phyloP scores from a whole-genome alignment of 1,140 invertebrate genomes.

The Teleopsis dalmanni region DNA sequence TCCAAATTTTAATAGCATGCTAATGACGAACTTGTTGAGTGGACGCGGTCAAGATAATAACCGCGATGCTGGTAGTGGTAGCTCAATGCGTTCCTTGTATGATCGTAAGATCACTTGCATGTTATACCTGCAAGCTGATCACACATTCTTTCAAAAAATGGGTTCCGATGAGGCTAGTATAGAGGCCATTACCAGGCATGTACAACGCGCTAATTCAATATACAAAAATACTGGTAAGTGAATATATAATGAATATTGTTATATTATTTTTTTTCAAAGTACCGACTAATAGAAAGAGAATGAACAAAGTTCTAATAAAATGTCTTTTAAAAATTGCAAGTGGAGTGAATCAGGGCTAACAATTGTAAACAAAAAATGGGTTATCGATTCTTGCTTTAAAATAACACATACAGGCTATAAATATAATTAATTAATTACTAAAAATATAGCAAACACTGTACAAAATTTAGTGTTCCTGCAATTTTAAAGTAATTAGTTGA shows the following conservation, averaged over 20 bases:
- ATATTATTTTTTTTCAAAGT: too few species aligned
- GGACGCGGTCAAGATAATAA: constrained; percentile 43
- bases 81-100: constrained; percentile 41
- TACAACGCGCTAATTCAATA: constrained; percentile 87
- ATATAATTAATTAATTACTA: too few species aligned
- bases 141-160: constrained; percentile 87
- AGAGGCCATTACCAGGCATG: constrained; percentile 89
- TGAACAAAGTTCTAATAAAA: too few species aligned
- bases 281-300: too few species aligned
- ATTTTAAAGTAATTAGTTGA: too few species aligned
- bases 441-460: too few species aligned
- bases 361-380: too few species aligned
- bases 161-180: constrained; percentile 90
- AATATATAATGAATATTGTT: neutral
- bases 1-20: constrained; percentile 48
- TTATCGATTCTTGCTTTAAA: too few species aligned
- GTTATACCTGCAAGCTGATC: constrained; percentile 90
- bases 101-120: constrained; percentile 72
- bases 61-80: constrained; percentile 20
- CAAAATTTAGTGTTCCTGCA: too few species aligned
- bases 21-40: constrained; percentile 58
- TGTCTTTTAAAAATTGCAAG: too few species aligned
- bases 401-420: too few species aligned
- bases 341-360: too few species aligned
- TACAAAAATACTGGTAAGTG: constrained; percentile 76